Conservation (phyloP, 2,888 invertebrate species). For the Cataglyphis rosenhaueri region DNA sequence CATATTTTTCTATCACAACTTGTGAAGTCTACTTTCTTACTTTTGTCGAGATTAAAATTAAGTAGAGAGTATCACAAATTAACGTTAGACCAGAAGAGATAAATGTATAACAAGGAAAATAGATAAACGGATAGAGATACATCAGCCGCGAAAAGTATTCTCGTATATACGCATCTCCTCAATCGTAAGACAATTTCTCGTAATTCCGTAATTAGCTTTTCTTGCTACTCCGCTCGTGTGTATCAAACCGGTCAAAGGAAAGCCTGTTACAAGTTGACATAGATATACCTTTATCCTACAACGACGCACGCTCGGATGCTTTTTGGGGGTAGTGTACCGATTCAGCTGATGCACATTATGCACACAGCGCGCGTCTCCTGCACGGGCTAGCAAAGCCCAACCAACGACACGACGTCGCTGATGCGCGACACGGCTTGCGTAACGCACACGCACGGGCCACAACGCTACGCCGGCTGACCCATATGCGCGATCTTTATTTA, state of each 20-base stretch:
- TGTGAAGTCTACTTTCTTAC: background rate
- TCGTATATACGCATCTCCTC: background rate
- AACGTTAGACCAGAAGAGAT: background rate
- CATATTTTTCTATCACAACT: background rate
- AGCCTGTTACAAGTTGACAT: constrained; percentile 11
- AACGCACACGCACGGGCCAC: constrained; percentile 72
- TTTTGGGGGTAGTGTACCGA: constrained; percentile 31
- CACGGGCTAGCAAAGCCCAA: constrained; percentile 33
- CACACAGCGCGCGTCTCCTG: constrained; percentile 33
- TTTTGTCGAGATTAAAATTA: background rate
- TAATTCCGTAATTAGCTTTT: constrained; percentile 42
- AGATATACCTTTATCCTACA: constrained; percentile 32
- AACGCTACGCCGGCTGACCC: constrained; percentile 83
- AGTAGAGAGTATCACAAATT: background rate
- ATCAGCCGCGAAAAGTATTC: constrained; percentile 15
- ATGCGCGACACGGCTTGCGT: constrained; percentile 67
- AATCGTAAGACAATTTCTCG: constrained; percentile 30
- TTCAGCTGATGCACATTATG: constrained; percentile 48
- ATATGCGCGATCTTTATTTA: constrained; percentile 85
- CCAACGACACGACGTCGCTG: constrained; percentile 54
- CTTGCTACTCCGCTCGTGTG: constrained; percentile 7
- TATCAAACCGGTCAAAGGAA: constrained; percentile 5
- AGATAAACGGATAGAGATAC: background rate
- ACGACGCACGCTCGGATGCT: constrained; percentile 28
- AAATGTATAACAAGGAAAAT: background rate